Base-by-base conservation (phyloP, 1,140 invertebrate genomes). In the Drosophila auraria region DNA sequence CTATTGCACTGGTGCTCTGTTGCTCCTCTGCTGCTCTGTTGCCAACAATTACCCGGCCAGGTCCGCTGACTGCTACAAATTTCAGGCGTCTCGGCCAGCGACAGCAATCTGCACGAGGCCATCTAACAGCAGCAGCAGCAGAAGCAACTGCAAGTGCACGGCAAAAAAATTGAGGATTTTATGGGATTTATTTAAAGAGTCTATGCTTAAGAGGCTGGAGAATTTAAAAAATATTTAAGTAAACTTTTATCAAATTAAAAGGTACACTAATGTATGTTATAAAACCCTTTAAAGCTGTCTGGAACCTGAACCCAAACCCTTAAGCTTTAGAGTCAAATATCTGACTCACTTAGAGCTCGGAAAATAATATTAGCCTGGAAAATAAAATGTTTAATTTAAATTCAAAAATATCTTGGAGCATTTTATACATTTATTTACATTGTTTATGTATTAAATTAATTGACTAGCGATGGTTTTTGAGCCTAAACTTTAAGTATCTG, bases 41-140 rank as follows among this genome's bases (percentile, higher is more conserved):
- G 82, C 70, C 69, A 80, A 80, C 78, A 80, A 80, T 80, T 80
- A 80, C 78, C 69, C 58, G 30, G 70, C 65, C 65, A 57, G 59
- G 54, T 66, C 56, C 79, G 83, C 66, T 90, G 87, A 82, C 86
- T 90, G 86, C 86, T 90, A 90, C 86, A 90, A 90, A 90, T 90
- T 90, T 90, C 86, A 90, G 65, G 74, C 86, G 87, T 84, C 76
- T 80, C 54, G 78, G 82, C 63, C 51, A 78, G 70, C 69, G 69
- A 74, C 78, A 81, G 73, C 81, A 90, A 89, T 90, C 84, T 90
- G 70, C 78, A 81, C 74, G 83, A 73, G 73, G 80, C 61, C 71
- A 89, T 90, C 86, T 87, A 79, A 65, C 77, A 83, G 66, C 63
- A 83, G 33, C 60, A 0, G 27, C 27, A 65, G 56, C 82, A 84